phyloP scores from a whole-genome alignment of 1,140 invertebrate species.

The Trichonephila clavipes region DNA sequence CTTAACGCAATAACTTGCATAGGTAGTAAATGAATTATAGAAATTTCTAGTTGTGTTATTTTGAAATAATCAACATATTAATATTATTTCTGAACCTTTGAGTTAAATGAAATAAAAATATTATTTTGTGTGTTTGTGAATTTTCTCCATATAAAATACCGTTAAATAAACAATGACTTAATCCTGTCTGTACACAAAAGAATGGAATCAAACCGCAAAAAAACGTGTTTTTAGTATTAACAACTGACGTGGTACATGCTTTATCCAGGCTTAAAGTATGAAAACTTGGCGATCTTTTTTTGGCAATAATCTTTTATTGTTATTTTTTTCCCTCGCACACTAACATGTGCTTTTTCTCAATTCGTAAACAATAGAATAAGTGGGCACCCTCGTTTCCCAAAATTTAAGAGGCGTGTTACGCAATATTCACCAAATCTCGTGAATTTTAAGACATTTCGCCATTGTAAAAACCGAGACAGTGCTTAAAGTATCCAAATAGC shows the following conservation, averaged over 20 bases:
- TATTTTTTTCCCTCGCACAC: not conserved
- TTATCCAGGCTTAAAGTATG: not conserved
- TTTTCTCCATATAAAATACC: too few relatives aligned
- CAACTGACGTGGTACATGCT: not conserved
- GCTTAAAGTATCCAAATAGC: not conserved
- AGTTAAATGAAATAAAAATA: too few relatives aligned
- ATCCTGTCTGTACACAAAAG: not conserved
- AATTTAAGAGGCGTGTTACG: not conserved
- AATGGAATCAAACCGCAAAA: not conserved
- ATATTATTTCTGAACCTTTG: too few relatives aligned
- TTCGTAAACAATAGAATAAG: slow-evolving; percentile 6
- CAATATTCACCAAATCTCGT: not conserved
- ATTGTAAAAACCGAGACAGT: not conserved
- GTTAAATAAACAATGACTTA: not conserved
- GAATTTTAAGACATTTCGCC: not conserved
- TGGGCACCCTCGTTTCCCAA: not conserved
- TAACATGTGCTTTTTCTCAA: not conserved
- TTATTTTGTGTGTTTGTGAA: too few relatives aligned
- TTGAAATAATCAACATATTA: too few relatives aligned
- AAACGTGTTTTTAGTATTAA: not conserved
- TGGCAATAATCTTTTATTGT: not conserved
- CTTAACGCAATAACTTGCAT: too few relatives aligned
- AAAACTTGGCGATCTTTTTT: too few relatives aligned
- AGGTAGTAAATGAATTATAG: too few relatives aligned
- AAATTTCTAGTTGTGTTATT: too few relatives aligned